Conservation (phyloP, 1,140 invertebrate species). For the Camponotus vicinus region DNA sequence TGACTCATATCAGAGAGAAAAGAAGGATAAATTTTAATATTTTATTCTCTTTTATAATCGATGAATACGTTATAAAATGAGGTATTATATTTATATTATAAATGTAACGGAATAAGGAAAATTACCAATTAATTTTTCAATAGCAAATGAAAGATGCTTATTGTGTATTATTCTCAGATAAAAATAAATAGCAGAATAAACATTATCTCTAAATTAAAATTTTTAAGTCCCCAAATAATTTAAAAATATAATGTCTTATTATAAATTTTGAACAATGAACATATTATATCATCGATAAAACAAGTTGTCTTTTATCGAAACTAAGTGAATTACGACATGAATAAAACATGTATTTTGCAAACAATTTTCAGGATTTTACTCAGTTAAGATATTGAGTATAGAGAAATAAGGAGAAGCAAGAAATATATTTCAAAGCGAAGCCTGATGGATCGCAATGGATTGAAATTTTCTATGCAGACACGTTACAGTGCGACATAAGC, state of each 20-base stretch:
- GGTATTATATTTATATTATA: not conserved
- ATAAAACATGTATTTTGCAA: not conserved
- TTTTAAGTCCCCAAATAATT: not conserved
- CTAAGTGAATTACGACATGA: not conserved
- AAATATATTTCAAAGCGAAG: constrained; percentile 21
- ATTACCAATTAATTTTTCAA: constrained; percentile 20
- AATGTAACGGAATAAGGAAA: too few species aligned
- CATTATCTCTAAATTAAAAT: constrained; percentile 9
- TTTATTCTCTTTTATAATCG: not conserved
- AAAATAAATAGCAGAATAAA: not conserved
- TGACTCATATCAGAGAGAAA: too few species aligned
- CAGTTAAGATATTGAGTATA: not conserved
- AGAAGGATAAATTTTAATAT: too few species aligned
- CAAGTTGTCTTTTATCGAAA: not conserved
- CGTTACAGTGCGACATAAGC: not conserved
- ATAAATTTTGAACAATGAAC: too few species aligned
- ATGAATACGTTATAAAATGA: not conserved
- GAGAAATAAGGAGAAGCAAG: not conserved
- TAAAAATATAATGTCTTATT: not conserved
- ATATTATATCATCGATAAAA: not conserved
- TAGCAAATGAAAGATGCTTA: not conserved
- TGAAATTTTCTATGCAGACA: constrained; percentile 2
- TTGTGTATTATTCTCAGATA: not conserved
- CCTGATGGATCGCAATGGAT: not conserved
- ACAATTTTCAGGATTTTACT: too few species aligned